Percentiles rank a stretch among this genome's conserved stretches.
Conservation (phyloP, 2,113 vertebrate species). For the Oryzias celebensis region DNA sequence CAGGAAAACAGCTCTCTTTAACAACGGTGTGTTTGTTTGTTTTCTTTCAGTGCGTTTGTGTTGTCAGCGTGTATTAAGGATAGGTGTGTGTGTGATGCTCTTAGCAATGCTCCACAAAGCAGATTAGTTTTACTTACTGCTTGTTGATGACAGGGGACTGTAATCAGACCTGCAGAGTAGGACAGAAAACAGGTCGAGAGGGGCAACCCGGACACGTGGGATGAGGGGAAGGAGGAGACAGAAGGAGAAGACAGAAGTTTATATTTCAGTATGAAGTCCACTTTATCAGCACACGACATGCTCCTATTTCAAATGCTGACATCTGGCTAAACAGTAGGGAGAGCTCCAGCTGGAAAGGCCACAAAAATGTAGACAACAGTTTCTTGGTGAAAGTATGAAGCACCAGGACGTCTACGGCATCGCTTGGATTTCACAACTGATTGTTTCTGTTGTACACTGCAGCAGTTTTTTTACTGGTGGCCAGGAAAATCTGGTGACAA, state of each 20-base stretch:
- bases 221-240: slow-evolving; percentile 9
- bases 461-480: too few relatives aligned
- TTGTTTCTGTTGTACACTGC: too few relatives aligned
- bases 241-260: slow-evolving; percentile 53
- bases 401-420: slow-evolving; percentile 2
- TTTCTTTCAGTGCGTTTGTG: slow-evolving; percentile 29
- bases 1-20: too few relatives aligned
- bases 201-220: background rate
- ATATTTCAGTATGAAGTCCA: slow-evolving; percentile 42
- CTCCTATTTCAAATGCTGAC: slow-evolving; percentile 51
- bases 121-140: slow-evolving; percentile 85
- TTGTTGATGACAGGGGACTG: slow-evolving; percentile 90
- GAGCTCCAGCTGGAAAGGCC: slow-evolving; percentile 39
- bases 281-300: slow-evolving; percentile 40
- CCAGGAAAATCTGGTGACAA: too few relatives aligned
- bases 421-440: background rate
- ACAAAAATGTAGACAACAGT: slow-evolving; percentile 27
- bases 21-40: too few relatives aligned
- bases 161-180: slow-evolving; percentile 86
- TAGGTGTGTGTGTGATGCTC: slow-evolving; percentile 7
- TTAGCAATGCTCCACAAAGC: slow-evolving; percentile 9
- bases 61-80: slow-evolving; percentile 25
- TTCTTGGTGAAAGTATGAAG: slow-evolving; percentile 17
- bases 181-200: slow-evolving; percentile 12
- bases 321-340: slow-evolving; percentile 49